phyloP scores from a whole-genome alignment of 2,888 invertebrate genomes.

The Gerris lacustris region DNA sequence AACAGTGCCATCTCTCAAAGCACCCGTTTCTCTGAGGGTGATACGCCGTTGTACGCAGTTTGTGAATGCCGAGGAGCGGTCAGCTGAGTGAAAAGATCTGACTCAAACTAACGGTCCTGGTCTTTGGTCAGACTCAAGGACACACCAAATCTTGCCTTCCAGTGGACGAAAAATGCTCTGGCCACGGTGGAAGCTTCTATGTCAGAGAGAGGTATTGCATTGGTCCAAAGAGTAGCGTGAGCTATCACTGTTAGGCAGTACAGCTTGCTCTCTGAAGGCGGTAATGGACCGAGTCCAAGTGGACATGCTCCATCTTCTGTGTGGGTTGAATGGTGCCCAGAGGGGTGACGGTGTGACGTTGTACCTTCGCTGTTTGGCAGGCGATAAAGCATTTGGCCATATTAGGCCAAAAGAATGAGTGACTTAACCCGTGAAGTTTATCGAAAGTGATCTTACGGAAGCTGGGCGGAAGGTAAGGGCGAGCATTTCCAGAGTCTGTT shows the following conservation, averaged over 20 bases:
- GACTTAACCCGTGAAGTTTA: conserved; percentile 25
- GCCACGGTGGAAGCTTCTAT: conserved; percentile 35
- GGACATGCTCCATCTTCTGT: background rate
- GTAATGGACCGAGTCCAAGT: conserved; percentile 31
- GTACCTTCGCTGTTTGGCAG: conserved; percentile 31
- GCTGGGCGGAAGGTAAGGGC: conserved; percentile 27
- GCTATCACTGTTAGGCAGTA: conserved; percentile 35
- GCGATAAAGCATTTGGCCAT: conserved; percentile 21
- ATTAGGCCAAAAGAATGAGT: conserved; percentile 30
- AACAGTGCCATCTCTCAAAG: conserved; percentile 19
- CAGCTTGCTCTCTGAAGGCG: conserved; percentile 30
- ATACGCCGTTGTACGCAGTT: conserved; percentile 13
- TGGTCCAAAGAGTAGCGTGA: conserved; percentile 35
- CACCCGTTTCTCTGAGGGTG: conserved; percentile 22
- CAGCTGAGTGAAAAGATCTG: conserved; percentile 1
- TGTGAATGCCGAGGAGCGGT: background rate
- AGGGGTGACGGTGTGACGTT: background rate
- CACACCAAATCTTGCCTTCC: conserved; percentile 10
- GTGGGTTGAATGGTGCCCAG: background rate
- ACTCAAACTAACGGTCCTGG: conserved; percentile 14
- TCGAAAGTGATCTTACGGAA: conserved; percentile 28
- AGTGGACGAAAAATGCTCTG: background rate
- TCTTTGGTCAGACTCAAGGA: background rate
- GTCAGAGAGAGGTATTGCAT: conserved; percentile 33
- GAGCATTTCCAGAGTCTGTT: background rate